A percentile compares a stretch with the other conserved stretches of the same genome.
Evolutionary conservation across 2,797 vertebrate genomes (phyloP).

Genomic region (Margarornis squamiger): DNA sequence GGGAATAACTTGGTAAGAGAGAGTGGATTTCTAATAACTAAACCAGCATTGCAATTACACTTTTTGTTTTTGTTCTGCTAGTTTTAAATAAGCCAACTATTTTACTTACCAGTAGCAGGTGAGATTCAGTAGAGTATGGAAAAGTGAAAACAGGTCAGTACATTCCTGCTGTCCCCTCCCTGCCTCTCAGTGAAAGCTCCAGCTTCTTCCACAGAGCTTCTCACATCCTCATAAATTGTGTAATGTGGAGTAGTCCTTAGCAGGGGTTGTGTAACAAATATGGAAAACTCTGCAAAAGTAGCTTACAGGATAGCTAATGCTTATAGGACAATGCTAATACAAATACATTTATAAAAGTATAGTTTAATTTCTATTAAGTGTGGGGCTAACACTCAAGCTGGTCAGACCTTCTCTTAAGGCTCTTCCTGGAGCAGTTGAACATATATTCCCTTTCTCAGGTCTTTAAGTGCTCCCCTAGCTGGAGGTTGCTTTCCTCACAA

Average conservation of each 20-base stretch:
- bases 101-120: conserved; percentile 35
- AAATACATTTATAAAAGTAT: neutral
- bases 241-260: neutral
- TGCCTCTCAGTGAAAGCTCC: neutral
- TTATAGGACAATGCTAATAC: neutral
- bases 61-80: conserved; percentile 59
- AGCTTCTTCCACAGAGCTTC: neutral
- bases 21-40: conserved; percentile 57
- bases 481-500: neutral
- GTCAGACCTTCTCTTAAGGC: neutral
- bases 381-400: neutral
- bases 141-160: neutral
- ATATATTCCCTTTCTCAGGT: neutral
- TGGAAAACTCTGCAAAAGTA: neutral
- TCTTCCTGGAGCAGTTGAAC: neutral
- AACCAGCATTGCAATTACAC: conserved; percentile 9
- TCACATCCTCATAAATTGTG: neutral
- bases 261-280: neutral
- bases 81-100: conserved; percentile 50
- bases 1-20: neutral
- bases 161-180: neutral
- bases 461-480: neutral
- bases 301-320: neutral
- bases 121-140: conserved; percentile 19
- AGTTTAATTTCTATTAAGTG: neutral